Percentiles rank a stretch among this genome's conserved stretches.
phyloP scores from a whole-genome alignment of 2,888 invertebrate species.

The Pterostichus madidus region DNA sequence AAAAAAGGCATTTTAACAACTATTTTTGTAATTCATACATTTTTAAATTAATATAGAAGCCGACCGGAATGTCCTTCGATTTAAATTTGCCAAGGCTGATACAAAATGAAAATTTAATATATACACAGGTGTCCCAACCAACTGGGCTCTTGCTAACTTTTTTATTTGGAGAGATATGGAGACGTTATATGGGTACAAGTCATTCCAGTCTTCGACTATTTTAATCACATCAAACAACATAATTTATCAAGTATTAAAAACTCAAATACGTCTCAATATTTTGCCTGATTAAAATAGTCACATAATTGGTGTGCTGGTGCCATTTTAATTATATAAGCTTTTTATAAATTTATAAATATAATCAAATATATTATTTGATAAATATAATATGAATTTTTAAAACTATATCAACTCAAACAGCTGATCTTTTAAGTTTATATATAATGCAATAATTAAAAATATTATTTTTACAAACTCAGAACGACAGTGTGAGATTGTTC shows the following conservation, averaged over 20 bases:
- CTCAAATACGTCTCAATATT: background rate
- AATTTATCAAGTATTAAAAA: background rate
- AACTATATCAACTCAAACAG: too few relatives aligned
- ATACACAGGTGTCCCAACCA: background rate
- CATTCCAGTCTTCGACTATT: background rate
- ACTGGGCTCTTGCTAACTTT: background rate
- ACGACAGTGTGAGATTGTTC: too few relatives aligned
- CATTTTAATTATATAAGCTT: too few relatives aligned
- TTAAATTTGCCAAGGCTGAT: slow-evolving; percentile 25
- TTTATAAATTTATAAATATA: too few relatives aligned
- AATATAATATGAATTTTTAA: too few relatives aligned
- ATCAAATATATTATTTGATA: too few relatives aligned
- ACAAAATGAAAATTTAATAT: slow-evolving; percentile 8
- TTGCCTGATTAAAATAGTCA: background rate
- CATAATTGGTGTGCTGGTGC: too few relatives aligned
- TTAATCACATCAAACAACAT: background rate
- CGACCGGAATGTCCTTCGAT: background rate
- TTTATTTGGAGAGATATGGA: slow-evolving; percentile 7
- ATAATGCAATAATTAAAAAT: too few relatives aligned
- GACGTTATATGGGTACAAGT: background rate
- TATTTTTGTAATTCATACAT: slow-evolving; percentile 48
- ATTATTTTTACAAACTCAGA: too few relatives aligned
- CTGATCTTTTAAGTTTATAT: too few relatives aligned
- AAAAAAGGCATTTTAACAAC: slow-evolving; percentile 45
- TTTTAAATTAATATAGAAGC: slow-evolving; percentile 13